Conservation (phyloP, 2,113 vertebrate species). For the Machaerirhynchus nigripectus region DNA sequence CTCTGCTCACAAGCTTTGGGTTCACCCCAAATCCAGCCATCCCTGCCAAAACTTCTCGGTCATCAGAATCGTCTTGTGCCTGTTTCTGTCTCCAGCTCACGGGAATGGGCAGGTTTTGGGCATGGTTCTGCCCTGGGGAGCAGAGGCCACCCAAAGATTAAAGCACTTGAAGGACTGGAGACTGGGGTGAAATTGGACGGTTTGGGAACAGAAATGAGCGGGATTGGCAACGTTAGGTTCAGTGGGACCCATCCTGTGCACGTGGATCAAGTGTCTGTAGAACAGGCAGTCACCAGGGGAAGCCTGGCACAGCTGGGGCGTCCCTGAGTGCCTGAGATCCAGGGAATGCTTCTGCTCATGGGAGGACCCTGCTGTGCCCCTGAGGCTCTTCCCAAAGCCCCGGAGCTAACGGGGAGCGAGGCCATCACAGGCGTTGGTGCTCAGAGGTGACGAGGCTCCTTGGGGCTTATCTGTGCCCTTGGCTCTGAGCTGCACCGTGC, state of each 20-base stretch:
- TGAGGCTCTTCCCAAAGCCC: background rate
- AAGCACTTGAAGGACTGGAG: background rate
- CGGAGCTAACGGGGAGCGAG: rapidly evolving
- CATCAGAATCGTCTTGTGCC: background rate
- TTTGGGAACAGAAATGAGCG: background rate
- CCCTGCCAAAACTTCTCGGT: background rate
- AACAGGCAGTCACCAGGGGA: background rate
- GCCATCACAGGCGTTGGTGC: rapidly evolving
- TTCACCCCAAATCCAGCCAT: background rate
- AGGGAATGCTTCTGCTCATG: rapidly evolving
- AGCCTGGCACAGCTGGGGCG: background rate
- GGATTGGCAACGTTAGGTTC: background rate
- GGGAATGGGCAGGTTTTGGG: background rate
- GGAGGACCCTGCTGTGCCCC: background rate
- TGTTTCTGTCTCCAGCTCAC: background rate
- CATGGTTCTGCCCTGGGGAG: background rate
- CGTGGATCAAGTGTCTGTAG: rapidly evolving
- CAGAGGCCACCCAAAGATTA: background rate
- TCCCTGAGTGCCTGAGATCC: background rate
- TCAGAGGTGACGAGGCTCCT: background rate
- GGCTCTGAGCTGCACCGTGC: rapidly evolving
- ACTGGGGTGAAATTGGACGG: background rate
- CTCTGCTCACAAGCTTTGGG: background rate
- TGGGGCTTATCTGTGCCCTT: background rate
- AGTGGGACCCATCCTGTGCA: rapidly evolving